Evolutionary conservation across 2,113 vertebrate species (phyloP).

Genomic region (Oceanites oceanicus): DNA sequence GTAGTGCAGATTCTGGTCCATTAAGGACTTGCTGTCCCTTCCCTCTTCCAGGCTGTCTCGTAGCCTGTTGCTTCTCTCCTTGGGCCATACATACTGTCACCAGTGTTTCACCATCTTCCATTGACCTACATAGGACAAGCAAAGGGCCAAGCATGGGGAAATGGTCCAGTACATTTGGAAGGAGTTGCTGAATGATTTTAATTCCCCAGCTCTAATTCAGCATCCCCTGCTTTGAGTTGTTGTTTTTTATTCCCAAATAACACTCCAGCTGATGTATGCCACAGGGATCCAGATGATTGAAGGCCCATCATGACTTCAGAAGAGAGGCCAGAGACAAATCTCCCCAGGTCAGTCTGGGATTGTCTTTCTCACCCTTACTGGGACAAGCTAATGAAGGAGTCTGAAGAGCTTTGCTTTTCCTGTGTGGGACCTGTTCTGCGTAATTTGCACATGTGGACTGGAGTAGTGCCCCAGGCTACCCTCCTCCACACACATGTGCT

Average conservation of each 20-base stretch:
- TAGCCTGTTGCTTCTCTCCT: background rate
- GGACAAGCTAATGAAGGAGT: background rate
- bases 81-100: accelerated
- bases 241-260: background rate
- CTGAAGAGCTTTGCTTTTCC: background rate
- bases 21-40: background rate
- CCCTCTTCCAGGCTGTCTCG: background rate
- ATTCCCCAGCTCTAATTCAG: background rate
- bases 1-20: background rate
- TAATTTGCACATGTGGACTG: background rate
- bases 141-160: background rate
- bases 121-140: background rate
- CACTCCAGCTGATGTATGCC: background rate
- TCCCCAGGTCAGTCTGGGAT: background rate
- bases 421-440: background rate
- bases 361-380: background rate
- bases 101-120: background rate
- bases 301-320: background rate
- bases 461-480: background rate
- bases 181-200: background rate
- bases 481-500: background rate
- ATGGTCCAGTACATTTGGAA: background rate
- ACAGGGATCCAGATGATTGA: background rate
- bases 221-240: background rate
- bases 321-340: background rate